Evolutionary conservation across 2,113 vertebrate species (phyloP), one percentile per base, ranked within the genome.

Genomic region (Craseonycteris thonglongyai): DNA sequence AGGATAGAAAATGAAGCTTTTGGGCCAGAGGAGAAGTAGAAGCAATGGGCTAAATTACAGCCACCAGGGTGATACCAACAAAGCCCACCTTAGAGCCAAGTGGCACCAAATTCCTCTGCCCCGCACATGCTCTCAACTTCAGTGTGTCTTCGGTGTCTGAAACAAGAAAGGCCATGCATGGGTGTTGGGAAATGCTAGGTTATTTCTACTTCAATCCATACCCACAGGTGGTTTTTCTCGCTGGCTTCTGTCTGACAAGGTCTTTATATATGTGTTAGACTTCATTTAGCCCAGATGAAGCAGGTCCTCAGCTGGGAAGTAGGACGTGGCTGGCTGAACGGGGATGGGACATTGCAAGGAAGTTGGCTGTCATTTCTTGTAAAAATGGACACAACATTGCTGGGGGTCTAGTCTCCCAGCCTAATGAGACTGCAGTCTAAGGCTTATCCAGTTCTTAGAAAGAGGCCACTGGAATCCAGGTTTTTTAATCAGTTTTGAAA

Each of bases 401-500:
- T 40, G 7, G 19, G 19, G 33, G n/a, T 42, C 12, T 80, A 49
- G 47, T 40, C 18, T 18, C 15, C 11, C 26, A 16, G 33, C n/a
- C 38, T 63, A n/a, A 3, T 63, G 38, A 35, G 80, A 47, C 33
- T 45, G 28, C 14, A 28, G 7, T 35, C 35, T 42, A 59, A 88
- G 42, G 7, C 28, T 54, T 80, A 33, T 26, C 22, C 4, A 12
- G 51, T 30, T 58, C 51, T 35, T 28, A 1, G 16, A 7, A 14
- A 30, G 22, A n/a, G 42, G 19, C 79, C 47, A 1, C 47, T 90
- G n/a, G 22, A 56, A 80, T 75, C 63, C 79, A 87, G 66, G 40
- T 59, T 63, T 82, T 26, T 69, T 35, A 72, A 80, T 90, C 89
- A 40, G 18, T 93, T 79, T 83, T 56, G 18, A 82, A 95, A 94